Evolutionary conservation across 2,113 vertebrate species (phyloP).

Genomic region (Stomatorhinus ivindoensis): DNA sequence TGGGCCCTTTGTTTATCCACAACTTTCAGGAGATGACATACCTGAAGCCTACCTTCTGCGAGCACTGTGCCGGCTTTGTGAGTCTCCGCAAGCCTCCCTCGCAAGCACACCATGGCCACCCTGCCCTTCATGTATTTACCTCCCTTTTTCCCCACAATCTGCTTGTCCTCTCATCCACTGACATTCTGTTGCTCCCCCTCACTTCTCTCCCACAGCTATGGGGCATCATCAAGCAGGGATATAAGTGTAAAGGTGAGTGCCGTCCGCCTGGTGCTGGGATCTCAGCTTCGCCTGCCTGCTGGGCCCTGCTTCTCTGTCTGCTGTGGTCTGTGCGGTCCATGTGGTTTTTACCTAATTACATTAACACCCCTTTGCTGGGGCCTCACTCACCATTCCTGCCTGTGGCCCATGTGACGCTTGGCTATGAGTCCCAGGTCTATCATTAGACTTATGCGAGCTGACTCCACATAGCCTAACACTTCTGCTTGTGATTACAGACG

Average conservation of each 20-base stretch:
- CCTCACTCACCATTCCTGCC: background rate
- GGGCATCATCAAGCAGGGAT: conserved; percentile 98
- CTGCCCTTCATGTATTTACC: background rate
- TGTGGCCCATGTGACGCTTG: background rate
- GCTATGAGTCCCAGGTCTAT: background rate
- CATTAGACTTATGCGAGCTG: background rate
- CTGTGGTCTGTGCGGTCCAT: background rate
- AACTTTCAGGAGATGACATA: conserved; percentile 97
- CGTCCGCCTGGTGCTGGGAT: background rate
- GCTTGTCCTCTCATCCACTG: conserved; percentile 42
- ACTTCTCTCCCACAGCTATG: conserved; percentile 74
- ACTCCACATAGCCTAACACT: background rate
- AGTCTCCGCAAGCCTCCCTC: conserved; percentile 49
- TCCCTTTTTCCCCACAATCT: background rate
- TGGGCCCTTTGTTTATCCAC: conserved; percentile 94
- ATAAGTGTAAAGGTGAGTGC: conserved; percentile 92
- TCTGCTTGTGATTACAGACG: background rate
- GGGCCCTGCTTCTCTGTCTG: background rate
- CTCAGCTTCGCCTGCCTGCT: background rate
- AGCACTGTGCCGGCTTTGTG: conserved; percentile 97
- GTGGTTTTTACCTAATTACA: background rate
- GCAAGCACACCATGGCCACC: background rate
- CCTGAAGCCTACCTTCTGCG: conserved; percentile 94
- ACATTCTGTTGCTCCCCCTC: conserved; percentile 24
- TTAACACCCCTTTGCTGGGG: background rate